Conservation (phyloP, 2,888 invertebrate species). For the Plutella xylostella region DNA sequence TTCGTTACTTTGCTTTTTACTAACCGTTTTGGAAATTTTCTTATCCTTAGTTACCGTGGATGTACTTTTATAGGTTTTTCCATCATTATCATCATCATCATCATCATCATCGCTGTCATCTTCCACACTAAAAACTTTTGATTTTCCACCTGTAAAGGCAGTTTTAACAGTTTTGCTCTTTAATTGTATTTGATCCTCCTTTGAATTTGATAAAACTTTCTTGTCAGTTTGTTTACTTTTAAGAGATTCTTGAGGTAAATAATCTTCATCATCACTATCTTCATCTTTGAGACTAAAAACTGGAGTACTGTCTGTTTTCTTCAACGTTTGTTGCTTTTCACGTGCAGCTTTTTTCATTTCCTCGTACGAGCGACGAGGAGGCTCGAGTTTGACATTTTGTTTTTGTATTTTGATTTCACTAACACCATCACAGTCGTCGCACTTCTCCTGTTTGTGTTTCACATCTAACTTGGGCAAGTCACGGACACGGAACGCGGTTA, state of each 20-base stretch:
- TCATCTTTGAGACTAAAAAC: constrained; percentile 24
- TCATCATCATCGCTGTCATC: constrained; percentile 18
- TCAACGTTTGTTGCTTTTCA: constrained; percentile 34
- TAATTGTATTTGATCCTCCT: constrained; percentile 4
- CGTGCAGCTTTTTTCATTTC: constrained; percentile 38
- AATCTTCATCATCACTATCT: constrained; percentile 29
- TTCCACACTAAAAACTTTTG: constrained; percentile 22
- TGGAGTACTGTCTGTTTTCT: constrained; percentile 19
- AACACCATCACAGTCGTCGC: constrained; percentile 52
- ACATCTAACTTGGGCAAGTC: constrained; percentile 48
- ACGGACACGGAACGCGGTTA: constrained; percentile 66
- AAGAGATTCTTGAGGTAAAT: constrained; percentile 7
- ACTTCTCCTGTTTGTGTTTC: constrained; percentile 30
- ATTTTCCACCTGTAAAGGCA: background rate
- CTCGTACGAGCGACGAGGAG: constrained; percentile 39
- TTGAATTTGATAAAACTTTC: background rate
- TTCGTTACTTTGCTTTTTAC: background rate
- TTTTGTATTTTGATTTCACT: constrained; percentile 37
- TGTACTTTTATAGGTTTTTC: background rate
- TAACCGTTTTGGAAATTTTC: background rate
- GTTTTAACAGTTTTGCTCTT: constrained; percentile 16
- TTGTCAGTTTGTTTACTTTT: constrained; percentile 1
- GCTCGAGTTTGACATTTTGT: constrained; percentile 47
- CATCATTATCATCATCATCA: constrained; percentile 4
- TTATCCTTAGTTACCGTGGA: background rate